Conservation (phyloP, 2,113 vertebrate species). For the Caretta caretta region DNA sequence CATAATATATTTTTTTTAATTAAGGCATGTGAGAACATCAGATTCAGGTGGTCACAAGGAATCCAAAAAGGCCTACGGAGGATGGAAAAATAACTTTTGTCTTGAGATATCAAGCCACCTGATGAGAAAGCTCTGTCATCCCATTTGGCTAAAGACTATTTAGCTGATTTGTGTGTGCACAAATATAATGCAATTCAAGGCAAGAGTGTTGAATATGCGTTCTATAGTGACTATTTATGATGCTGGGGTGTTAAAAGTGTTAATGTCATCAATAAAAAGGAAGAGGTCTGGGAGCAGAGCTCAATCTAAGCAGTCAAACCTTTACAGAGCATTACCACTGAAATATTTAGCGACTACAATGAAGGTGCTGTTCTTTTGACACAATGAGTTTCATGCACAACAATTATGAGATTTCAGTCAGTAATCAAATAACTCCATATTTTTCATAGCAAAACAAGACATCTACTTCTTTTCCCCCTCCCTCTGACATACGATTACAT, state of each 20-base stretch:
- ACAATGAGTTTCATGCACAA: conserved; percentile 70
- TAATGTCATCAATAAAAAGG: conserved; percentile 69
- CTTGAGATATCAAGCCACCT: fast-evolving
- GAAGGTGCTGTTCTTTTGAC: conserved; percentile 58
- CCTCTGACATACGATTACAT: conserved; percentile 13
- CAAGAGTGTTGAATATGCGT: conserved; percentile 22
- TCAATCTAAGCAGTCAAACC: conserved; percentile 47
- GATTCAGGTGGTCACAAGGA: not conserved
- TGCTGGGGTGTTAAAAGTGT: conserved; percentile 55
- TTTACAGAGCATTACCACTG: conserved; percentile 59
- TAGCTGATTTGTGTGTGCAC: conserved; percentile 1
- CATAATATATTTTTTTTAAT: not conserved
- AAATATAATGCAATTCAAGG: conserved; percentile 27
- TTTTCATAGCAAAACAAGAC: conserved; percentile 38
- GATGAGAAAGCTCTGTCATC: conserved; percentile 25
- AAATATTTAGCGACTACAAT: conserved; percentile 70
- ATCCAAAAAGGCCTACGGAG: not conserved
- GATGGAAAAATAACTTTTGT: not conserved
- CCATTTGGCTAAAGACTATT: not conserved
- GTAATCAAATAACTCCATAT: conserved; percentile 65
- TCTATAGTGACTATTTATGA: conserved; percentile 40
- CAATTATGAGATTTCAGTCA: conserved; percentile 68
- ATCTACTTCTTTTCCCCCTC: not conserved
- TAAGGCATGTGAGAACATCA: not conserved
- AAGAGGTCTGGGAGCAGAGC: conserved; percentile 20